phyloP scores from a whole-genome alignment of 2,113 vertebrate species.

The Sturnira hondurensis region DNA sequence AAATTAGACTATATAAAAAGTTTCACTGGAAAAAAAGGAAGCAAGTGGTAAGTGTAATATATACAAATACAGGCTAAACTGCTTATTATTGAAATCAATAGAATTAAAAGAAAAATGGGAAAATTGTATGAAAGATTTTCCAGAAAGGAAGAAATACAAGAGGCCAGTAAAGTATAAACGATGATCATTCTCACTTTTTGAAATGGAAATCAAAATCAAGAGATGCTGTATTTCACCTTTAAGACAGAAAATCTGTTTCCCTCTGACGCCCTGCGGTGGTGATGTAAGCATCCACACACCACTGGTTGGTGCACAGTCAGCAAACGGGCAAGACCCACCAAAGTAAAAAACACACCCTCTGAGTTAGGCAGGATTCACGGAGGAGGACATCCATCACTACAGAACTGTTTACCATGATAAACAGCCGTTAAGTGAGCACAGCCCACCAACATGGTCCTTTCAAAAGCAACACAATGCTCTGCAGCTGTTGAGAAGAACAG shows the following conservation, averaged over 20 bases:
- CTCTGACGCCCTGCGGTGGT: not conserved
- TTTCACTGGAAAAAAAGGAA: not conserved
- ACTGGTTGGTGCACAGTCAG: accelerated
- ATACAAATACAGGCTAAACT: not conserved
- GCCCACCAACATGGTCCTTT: not conserved
- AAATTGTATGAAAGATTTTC: not conserved
- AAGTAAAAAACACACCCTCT: not conserved
- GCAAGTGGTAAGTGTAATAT: not conserved
- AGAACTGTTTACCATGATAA: not conserved
- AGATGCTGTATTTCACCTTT: not conserved
- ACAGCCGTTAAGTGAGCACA: not conserved
- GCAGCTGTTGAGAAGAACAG: not conserved
- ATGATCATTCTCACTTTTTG: not conserved
- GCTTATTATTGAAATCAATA: not conserved
- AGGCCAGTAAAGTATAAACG: not conserved
- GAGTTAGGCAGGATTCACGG: not conserved
- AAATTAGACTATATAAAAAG: not conserved
- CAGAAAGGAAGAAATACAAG: not conserved
- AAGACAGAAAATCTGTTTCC: not conserved
- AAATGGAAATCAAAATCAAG: not conserved
- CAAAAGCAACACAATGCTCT: not conserved
- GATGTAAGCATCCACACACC: accelerated
- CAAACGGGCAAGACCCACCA: not conserved
- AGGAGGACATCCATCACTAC: not conserved
- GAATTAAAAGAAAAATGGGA: not conserved